These are phyloP conservation scores for Baronia brevicornis DNA, from an alignment of 2,888 invertebrate genomes.

Conservation along the genomic window DNA sequence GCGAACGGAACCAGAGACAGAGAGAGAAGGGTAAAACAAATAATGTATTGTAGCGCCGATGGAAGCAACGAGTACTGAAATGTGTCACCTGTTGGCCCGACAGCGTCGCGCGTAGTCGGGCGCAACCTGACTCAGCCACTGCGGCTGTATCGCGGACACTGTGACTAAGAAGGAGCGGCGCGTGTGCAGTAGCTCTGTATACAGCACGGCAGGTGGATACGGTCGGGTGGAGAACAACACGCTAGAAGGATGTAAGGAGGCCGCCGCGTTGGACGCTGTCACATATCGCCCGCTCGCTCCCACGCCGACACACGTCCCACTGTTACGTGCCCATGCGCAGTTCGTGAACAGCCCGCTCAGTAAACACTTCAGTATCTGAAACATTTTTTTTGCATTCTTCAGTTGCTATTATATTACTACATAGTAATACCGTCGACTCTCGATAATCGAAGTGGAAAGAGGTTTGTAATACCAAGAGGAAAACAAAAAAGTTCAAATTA, in stretches of 20 bases:
- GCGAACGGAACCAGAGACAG: too few species aligned
- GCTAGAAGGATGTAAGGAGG: constrained; percentile 90
- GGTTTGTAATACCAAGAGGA: too few species aligned
- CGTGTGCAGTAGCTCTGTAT: constrained; percentile 92
- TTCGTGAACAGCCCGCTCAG: constrained; percentile 89
- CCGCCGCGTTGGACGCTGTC: constrained; percentile 58
- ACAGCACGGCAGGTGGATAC: constrained; percentile 83
- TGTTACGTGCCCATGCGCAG: constrained; percentile 85
- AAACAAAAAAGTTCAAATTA: neutral
- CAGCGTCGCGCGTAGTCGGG: constrained; percentile 55
- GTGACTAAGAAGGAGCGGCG: constrained; percentile 86
- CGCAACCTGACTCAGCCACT: constrained; percentile 80
- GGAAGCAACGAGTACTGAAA: too few species aligned
- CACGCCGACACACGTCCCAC: constrained; percentile 73
- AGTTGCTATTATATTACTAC: neutral
- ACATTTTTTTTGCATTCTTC: constrained; percentile 6
- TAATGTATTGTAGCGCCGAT: too few species aligned
- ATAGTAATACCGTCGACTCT: too few species aligned
- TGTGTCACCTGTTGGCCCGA: constrained; percentile 42
- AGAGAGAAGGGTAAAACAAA: too few species aligned
- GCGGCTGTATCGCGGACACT: constrained; percentile 84
- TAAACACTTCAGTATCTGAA: constrained; percentile 82
- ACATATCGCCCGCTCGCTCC: constrained; percentile 77
- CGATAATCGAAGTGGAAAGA: too few species aligned
- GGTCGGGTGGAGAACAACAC: constrained; percentile 77